phyloP scores from a whole-genome alignment of 2,113 vertebrate genomes.

The Pedetes capensis region DNA sequence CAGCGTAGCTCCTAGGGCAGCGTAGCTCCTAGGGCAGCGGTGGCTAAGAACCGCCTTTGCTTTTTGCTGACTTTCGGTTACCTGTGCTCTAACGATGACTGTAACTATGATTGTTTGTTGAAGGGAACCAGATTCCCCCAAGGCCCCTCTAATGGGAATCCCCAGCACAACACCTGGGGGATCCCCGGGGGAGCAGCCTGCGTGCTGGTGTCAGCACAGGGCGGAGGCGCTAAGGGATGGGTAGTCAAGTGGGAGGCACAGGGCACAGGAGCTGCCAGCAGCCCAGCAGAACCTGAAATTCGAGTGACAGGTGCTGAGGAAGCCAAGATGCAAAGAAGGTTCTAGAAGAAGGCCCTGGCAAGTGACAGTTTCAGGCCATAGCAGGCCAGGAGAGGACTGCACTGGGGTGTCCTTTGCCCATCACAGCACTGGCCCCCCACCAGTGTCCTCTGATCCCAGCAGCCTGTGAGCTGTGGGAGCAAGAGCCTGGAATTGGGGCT shows the following conservation, averaged over 20 bases:
- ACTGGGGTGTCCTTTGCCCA: fast-evolving
- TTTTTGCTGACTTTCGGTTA: background rate
- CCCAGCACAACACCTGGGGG: background rate
- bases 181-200: background rate
- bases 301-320: background rate
- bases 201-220: fast-evolving
- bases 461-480: background rate
- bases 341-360: too few species aligned
- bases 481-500: background rate
- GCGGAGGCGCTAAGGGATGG: fast-evolving
- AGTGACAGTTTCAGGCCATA: fast-evolving
- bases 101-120: background rate
- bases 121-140: background rate
- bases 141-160: background rate
- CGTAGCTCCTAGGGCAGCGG: background rate
- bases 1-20: too few species aligned
- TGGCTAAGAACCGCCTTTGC: background rate
- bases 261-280: background rate
- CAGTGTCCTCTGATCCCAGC: background rate
- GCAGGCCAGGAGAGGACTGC: background rate
- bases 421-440: too few species aligned
- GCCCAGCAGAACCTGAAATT: background rate
- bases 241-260: background rate
- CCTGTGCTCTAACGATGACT: fast-evolving
- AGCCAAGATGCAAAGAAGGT: background rate